Evolutionary conservation across 2,888 invertebrate genomes (phyloP), one percentile per base, ranked within the genome.

Genomic region (Tribolium freemani): DNA sequence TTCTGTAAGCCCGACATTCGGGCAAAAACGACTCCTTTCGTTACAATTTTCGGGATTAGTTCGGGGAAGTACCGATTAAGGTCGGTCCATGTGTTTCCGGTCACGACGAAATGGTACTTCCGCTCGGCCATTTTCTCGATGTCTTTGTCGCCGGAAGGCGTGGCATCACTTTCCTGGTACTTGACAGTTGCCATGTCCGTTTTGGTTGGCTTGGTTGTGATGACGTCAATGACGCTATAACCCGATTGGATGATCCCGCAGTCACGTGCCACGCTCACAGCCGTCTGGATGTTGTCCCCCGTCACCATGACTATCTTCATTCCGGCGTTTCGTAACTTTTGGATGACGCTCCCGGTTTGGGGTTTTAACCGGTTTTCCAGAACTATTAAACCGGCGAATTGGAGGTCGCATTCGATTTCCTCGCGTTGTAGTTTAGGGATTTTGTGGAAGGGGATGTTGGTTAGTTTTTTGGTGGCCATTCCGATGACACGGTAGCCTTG

Each of bases 261-360:
- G 83, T 96, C 96, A 58, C 93, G 90, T 0, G 97, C 97, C 9
- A 98, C 97, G 80, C 96, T 96, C 58, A 97, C 89, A 0, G 97
- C 98, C 0, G 98, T 98, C 80, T 96, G 88, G 83, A 98, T 91
- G 82, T 95, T 95, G 83, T 95, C 95, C 93, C 94, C 99, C 44
- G 99, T 99, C 11, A 99, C 95, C 99, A 99, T 99, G 5, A 97
- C 92, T 1, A 95, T 93, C 72, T 96, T 92, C 75, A 99, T 94
- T 78, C 93, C 91, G 0, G 99, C 98, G 1, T 92, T 88, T 75
- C 91, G 93, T 63, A 99, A 87, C 30, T 92, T 91, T 2, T 89
- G 86, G 61, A 98, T 95, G 21, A 96, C 93, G 1, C 91, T 91
- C 0, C 91, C 90, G 0, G 97, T 96, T 82, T 97, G 94, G 0